Evolutionary conservation across 2,797 vertebrate species (phyloP), one percentile per base, ranked within the genome.

Genomic region (Myotis planiceps): DNA sequence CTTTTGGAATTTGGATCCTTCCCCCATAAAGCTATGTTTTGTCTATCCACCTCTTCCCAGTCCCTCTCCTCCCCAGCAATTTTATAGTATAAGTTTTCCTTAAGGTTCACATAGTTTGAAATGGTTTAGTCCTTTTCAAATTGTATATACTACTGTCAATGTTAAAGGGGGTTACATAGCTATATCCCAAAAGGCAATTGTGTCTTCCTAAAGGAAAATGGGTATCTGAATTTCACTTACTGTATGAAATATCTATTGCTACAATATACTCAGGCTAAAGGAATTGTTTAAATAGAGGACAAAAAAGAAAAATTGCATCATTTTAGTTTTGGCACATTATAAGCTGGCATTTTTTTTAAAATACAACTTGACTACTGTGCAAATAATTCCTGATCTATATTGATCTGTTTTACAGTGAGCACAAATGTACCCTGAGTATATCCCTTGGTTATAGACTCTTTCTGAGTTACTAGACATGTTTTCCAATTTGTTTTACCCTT

Each of bases 401-500:
- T 45, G 13, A 89, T 66, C 60, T 87, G 8, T 69, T 92, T 94
- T 75, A 68, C 39, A 81, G 79, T 21, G 34, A 94, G n/a, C 9
- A 34, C 1, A 72, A 16, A 63, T 75, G 4, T 80, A 88, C 4
- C 9, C 12, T 45, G 29, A 60, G 34, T 47, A 76, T 78, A 81
- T 47, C 16, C 10, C 25, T 71, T 78, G 5, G 5, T 81, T 37
- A 68, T 10, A 32, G 19, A 95, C 58, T 16, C 2, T 25, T 76
- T 94, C 76, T 45, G 18, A 53, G 1, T 6, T 42, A 45, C 2
- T 39, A 71, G 47, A 66, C 16, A 76, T 0, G 0, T 58, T 89
- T 86, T 58, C 34, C 2, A 91, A 72, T 90, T 96, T 92, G 27
- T 45, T 90, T 88, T 95, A 92, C 5, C 8, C 9, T 14, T 81